Evolutionary conservation across 2,888 invertebrate genomes (phyloP), one percentile per base, ranked within the genome.

Genomic region (Caradrina kadenii): DNA sequence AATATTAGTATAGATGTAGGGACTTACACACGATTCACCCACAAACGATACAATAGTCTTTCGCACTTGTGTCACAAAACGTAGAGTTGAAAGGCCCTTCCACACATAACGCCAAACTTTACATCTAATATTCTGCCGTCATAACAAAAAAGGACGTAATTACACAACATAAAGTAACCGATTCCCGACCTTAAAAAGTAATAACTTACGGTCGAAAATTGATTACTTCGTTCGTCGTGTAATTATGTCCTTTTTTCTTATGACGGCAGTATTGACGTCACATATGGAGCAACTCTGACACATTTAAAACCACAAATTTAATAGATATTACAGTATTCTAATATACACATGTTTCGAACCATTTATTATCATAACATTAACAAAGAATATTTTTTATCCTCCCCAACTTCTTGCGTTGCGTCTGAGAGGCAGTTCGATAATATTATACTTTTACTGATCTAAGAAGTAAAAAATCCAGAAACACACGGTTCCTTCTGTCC

Each of bases 331-430:
- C 54, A 77, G 45, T 11, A 66, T 73, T 26, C 53, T 21, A 50
- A 49, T 52, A 54, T 13, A 59, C 66, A 56, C 50, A 56, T 52
- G 31, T 58, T 45, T 39, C 49, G 53, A 79, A 79, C 58, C 35
- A 79, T 71, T 52, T 31, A 35, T 61, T 35, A 35, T 49, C 26
- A 48, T 66, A 66, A 62, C 49, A 67, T 74, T 76, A 76, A 74
- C 74, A 74, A 74, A 67, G 58, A 49, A 62, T 74, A 48, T 61
- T 58, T 61, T 54, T 78, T 26, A 62, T 22, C 66, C 49, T 54
- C 26, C 19, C 45, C 53, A 50, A 35, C 17, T 19, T 49, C 48
- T 49, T 17, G 11, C 21, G 26, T 66, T 39, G 39, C 45, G 45
- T 45, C 26, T 56, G 4, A 22, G 42, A 66, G 66, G 74, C 55